Conservation (phyloP, 2,888 invertebrate species). For the Mactromeris polynyma region DNA sequence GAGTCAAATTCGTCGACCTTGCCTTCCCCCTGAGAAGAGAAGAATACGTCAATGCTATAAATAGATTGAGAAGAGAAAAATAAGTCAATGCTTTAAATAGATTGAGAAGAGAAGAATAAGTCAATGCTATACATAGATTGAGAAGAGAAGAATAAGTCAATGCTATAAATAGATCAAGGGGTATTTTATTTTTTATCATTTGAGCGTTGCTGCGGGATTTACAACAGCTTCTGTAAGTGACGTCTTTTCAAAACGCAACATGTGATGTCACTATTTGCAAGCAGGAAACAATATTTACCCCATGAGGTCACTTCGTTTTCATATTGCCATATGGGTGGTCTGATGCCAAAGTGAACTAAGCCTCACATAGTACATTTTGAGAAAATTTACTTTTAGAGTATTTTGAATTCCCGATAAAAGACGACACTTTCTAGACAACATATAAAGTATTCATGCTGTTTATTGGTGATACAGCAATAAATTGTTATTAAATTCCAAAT, state of each 20-base stretch:
- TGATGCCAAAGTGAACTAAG: too few relatives aligned
- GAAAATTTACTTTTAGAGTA: too few relatives aligned
- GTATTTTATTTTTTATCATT: neutral
- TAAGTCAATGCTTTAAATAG: neutral
- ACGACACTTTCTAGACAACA: too few relatives aligned
- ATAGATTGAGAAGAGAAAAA: too few relatives aligned
- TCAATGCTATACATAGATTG: neutral
- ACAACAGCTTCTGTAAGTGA: neutral
- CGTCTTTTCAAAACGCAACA: neutral
- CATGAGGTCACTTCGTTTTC: too few relatives aligned
- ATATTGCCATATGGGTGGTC: too few relatives aligned
- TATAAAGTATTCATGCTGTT: too few relatives aligned
- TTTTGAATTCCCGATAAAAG: too few relatives aligned
- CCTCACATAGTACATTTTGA: too few relatives aligned
- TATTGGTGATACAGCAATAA: too few relatives aligned
- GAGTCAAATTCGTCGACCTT: conserved; percentile 47
- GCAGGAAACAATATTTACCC: neutral
- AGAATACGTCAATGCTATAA: neutral
- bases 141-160: neutral
- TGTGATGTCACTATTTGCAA: neutral
- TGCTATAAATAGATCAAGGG: neutral
- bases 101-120: neutral
- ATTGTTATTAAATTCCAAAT: too few relatives aligned
- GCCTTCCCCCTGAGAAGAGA: conserved; percentile 31
- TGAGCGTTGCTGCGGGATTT: neutral